Percentiles rank a stretch among this genome's conserved stretches.
Conservation (phyloP, 53 echinoderm and acorn worm species). For the Temnopleurus reevesii region DNA sequence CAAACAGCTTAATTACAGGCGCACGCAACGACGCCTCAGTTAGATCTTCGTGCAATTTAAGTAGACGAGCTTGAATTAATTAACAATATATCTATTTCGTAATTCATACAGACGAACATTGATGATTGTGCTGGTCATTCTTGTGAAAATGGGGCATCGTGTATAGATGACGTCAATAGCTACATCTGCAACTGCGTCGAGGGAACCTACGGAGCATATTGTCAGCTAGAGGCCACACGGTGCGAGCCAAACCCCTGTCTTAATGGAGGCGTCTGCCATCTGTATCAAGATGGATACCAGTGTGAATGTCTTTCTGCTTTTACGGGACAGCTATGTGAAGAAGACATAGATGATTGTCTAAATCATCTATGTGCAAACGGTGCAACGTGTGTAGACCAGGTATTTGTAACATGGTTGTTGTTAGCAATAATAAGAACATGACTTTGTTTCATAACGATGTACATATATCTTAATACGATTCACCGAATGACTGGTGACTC, state of each 20-base stretch:
- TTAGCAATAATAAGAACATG: too few relatives aligned
- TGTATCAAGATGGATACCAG: not conserved
- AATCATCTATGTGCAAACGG: not conserved
- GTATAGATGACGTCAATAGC: slow-evolving; percentile 16
- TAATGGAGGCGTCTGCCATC: slow-evolving; percentile 4
- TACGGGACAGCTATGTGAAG: not conserved
- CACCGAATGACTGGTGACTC: too few relatives aligned
- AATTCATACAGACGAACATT: slow-evolving; percentile 24
- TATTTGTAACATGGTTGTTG: too few relatives aligned
- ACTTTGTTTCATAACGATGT: too few relatives aligned
- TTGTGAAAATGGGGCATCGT: not conserved
- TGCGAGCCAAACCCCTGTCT: slow-evolving; percentile 16
- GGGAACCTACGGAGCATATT: not conserved
- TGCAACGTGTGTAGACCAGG: slow-evolving; percentile 24
- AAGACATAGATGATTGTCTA: slow-evolving; percentile 10
- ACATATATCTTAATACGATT: too few relatives aligned
- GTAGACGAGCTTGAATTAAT: too few relatives aligned
- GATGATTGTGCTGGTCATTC: not conserved
- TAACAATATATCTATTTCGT: too few relatives aligned
- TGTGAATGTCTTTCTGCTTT: slow-evolving; percentile 30
- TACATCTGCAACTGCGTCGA: not conserved
- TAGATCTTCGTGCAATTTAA: too few relatives aligned
- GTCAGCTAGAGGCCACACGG: not conserved
- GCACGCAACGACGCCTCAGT: too few relatives aligned
- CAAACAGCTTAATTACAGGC: too few relatives aligned